phyloP scores from a whole-genome alignment of 2,888 invertebrate genomes.

The Ectemnius cavifrons region DNA sequence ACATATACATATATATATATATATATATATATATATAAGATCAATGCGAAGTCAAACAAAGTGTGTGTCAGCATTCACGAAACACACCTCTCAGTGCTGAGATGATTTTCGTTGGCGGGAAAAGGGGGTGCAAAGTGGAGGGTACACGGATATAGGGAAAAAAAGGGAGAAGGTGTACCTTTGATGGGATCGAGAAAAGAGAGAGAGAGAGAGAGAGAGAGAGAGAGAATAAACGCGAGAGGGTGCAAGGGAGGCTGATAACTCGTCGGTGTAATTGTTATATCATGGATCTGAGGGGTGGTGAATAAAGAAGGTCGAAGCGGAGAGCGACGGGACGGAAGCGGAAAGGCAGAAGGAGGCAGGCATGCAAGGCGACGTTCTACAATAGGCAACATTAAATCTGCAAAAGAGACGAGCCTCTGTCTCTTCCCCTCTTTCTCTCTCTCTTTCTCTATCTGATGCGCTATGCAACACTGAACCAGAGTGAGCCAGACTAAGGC shows the following conservation, averaged over 20 bases:
- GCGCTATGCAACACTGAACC: conserved; percentile 27
- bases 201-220: neutral
- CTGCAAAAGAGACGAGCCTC: conserved; percentile 69
- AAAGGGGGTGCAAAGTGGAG: neutral
- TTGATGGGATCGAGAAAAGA: conserved; percentile 42
- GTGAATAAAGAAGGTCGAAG: conserved; percentile 51
- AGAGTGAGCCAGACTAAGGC: conserved; percentile 21
- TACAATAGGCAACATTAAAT: conserved; percentile 73
- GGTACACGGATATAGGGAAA: neutral
- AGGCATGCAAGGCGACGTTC: conserved; percentile 67
- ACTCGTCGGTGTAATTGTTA: conserved; percentile 70
- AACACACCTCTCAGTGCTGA: neutral
- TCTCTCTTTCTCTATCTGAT: conserved; percentile 19
- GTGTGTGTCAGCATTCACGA: too few relatives aligned
- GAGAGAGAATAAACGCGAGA: neutral
- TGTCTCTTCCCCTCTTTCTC: conserved; percentile 13
- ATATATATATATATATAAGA: too few relatives aligned
- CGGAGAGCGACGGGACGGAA: conserved; percentile 40
- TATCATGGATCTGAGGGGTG: conserved; percentile 59
- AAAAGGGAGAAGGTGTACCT: conserved; percentile 30
- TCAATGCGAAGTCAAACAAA: too few relatives aligned
- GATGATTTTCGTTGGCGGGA: conserved; percentile 31
- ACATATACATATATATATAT: too few relatives aligned
- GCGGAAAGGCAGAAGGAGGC: conserved; percentile 58
- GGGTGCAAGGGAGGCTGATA: conserved; percentile 54